Evolutionary conservation across 2,888 invertebrate genomes (phyloP), one percentile per base, ranked within the genome.

Genomic region (Ernsta delagoae): DNA sequence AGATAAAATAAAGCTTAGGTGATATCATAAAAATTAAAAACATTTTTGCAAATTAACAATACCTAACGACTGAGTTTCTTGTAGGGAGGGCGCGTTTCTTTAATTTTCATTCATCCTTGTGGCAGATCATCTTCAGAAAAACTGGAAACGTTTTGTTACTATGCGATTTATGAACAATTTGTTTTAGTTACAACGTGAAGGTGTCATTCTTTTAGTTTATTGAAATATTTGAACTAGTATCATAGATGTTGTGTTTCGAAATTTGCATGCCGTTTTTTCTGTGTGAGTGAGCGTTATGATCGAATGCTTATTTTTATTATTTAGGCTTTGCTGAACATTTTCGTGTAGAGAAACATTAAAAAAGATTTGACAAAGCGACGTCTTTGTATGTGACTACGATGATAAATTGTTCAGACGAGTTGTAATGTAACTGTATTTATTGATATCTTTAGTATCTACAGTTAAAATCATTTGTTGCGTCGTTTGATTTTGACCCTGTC

Each of bases 301-400:
- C 77, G 67, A 79, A 76, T 77, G 91, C 90, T 92, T 91, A 80
- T 90, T 91, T 83, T 88, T 87, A 87, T 90, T 83, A 88, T 92
- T 91, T 89, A 89, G 88, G 90, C 91, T 92, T 91, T 79, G 91
- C 91, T 87, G 81, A 82, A 74, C 48, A 53, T 50, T 53, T 53
- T 53, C 16, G 53, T 63, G 50, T 63, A 53, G 16, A 50, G 4
- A 9, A 43, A 43, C 3, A 4, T 9, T 41, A 43, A 45, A 43
- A 39, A 4, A 16, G n/a, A 39, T 9, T 11, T 53, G 31, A 31
- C 31, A 43, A 66, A 60, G 54, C 34, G 31, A 67, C 45, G 36
- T 36, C 36, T 39, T 62, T 61, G 31, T 36, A 50, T 48, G 31
- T 16, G 3, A 62, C 11, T 34, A 62, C n/a, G 12, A 53, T 11